phyloP scores from a whole-genome alignment of 2,113 vertebrate species.

The Arizona elegans region DNA sequence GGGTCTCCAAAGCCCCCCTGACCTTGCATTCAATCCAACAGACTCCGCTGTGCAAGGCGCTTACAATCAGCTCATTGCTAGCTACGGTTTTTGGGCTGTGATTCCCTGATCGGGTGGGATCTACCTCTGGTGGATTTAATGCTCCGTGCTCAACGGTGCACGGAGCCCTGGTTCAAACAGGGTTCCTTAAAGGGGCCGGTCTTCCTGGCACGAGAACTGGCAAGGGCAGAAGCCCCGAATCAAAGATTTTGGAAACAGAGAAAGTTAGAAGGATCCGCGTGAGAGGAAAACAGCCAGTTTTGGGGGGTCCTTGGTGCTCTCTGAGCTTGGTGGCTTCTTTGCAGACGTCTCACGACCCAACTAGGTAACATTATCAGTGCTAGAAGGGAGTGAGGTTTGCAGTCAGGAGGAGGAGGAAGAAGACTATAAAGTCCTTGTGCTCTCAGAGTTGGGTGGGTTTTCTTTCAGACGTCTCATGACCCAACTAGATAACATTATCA shows the following conservation, averaged over 20 bases:
- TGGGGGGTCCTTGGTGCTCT: too few species aligned
- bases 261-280: too few species aligned
- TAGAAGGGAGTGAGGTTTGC: too few species aligned
- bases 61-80: neutral
- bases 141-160: neutral
- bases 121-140: neutral
- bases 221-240: neutral
- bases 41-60: neutral
- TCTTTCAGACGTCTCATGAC: too few species aligned
- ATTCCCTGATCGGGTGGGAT: neutral
- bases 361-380: too few species aligned
- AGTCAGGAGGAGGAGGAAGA: too few species aligned
- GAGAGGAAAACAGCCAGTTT: neutral
- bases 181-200: neutral
- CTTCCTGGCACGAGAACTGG: rapidly evolving
- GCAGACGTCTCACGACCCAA: too few species aligned
- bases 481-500: too few species aligned
- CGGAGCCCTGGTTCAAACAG: neutral
- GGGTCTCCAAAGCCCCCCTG: neutral
- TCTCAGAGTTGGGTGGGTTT: too few species aligned
- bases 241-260: neutral
- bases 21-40: neutral
- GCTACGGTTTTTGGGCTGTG: neutral
- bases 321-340: too few species aligned
- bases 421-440: too few species aligned